Evolutionary conservation across 2,888 invertebrate species (phyloP).

Genomic region (Tinea trinotella): DNA sequence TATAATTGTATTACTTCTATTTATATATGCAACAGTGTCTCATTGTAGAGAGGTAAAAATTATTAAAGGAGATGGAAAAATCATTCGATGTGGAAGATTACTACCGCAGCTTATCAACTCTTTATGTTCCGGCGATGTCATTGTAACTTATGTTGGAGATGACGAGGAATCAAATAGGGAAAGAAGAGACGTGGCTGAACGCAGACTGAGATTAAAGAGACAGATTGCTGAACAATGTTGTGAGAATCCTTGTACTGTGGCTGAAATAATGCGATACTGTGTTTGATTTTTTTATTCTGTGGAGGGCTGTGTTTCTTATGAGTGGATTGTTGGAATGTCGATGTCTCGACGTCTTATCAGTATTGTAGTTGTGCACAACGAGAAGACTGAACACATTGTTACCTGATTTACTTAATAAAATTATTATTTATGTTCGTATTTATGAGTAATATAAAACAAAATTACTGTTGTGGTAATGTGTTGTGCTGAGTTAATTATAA

Average conservation of each 20-base stretch:
- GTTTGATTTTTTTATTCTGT: neutral
- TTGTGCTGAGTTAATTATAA: slow-evolving; percentile 9
- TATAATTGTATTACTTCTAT: slow-evolving; percentile 2
- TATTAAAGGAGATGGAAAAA: neutral
- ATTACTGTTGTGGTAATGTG: neutral
- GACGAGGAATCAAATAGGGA: neutral
- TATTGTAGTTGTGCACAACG: slow-evolving; percentile 7
- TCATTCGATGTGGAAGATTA: slow-evolving; percentile 1
- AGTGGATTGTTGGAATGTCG: neutral
- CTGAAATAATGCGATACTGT: slow-evolving; percentile 51
- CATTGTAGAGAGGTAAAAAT: neutral
- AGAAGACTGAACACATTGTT: slow-evolving; percentile 4
- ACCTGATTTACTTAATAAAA: slow-evolving; percentile 7
- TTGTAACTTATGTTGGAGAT: neutral
- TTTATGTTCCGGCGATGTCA: slow-evolving; percentile 1
- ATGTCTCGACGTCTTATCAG: slow-evolving; percentile 6
- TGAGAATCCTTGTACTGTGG: slow-evolving; percentile 40
- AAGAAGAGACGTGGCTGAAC: neutral
- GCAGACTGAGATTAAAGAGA: slow-evolving; percentile 33
- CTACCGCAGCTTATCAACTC: neutral
- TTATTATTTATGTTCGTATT: slow-evolving; percentile 3
- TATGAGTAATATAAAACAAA: slow-evolving; percentile 1
- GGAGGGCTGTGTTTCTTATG: neutral
- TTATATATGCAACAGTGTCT: neutral
- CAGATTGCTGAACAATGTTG: slow-evolving; percentile 52